These are phyloP conservation scores for Enteromius unitaeniatus DNA, from an alignment of 2,797 vertebrate species.

Conservation along the genomic window DNA sequence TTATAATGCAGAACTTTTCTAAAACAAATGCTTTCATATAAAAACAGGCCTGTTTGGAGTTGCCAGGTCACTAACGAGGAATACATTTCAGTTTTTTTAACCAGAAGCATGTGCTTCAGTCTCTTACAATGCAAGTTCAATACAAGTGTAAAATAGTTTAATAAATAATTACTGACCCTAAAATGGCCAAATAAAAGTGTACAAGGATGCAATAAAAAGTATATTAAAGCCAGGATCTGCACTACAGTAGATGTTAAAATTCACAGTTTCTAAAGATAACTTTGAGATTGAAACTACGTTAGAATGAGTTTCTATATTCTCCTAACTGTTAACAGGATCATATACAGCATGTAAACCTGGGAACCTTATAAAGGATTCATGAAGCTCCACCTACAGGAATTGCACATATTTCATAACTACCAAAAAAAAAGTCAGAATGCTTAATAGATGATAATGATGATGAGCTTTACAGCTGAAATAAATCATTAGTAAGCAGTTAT, in stretches of 20 bases:
- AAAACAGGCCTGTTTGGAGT: conserved; percentile 8
- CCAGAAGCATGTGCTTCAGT: neutral
- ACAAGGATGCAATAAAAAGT: neutral
- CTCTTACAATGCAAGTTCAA: neutral
- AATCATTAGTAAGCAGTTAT: neutral
- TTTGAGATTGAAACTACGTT: neutral
- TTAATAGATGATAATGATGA: neutral
- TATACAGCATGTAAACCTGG: neutral
- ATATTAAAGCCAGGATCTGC: neutral
- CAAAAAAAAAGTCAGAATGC: neutral
- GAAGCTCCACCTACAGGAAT: neutral
- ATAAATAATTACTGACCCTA: neutral
- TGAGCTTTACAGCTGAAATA: neutral
- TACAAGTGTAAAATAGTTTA: neutral
- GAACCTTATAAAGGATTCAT: neutral
- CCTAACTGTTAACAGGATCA: neutral
- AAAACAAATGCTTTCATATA: conserved; percentile 10
- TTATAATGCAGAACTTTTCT: neutral
- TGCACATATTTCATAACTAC: neutral
- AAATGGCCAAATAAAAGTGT: too few relatives aligned
- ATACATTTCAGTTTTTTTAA: neutral
- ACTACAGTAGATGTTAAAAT: neutral
- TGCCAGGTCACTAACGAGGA: neutral
- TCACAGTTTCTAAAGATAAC: neutral
- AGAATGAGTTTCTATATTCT: neutral